Evolutionary conservation across 2,113 vertebrate genomes (phyloP).

Genomic region (Chrysochloris asiatica): DNA sequence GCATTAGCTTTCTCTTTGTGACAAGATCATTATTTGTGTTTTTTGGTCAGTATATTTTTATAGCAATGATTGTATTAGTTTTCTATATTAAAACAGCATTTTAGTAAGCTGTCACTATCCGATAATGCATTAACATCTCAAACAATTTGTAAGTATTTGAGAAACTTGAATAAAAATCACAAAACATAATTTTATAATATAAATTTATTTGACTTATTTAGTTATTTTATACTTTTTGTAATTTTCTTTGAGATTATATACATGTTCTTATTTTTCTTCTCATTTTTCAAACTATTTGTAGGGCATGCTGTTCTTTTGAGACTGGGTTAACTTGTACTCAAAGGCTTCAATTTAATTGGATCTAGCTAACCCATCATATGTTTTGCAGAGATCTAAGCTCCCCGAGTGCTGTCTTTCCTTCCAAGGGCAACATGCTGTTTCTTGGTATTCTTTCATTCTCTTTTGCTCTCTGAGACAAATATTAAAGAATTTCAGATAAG

Average conservation of each 20-base stretch:
- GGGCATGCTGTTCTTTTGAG: conserved; percentile 15
- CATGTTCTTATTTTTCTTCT: background rate
- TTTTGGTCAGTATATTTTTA: background rate
- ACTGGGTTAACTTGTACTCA: background rate
- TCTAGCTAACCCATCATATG: background rate
- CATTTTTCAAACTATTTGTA: background rate
- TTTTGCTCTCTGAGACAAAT: conserved; percentile 36
- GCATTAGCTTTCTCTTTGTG: background rate
- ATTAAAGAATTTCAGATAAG: conserved; percentile 30
- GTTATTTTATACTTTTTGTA: background rate
- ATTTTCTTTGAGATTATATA: background rate
- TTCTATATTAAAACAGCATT: background rate
- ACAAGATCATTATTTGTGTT: background rate
- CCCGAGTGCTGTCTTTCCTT: background rate
- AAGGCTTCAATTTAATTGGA: conserved; percentile 58
- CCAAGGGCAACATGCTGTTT: background rate
- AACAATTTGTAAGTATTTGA: background rate
- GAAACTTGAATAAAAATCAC: background rate
- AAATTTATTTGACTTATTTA: background rate
- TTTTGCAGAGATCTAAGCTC: conserved; percentile 2
- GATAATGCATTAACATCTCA: background rate
- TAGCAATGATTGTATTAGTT: rapidly evolving
- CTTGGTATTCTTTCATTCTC: conserved; percentile 1
- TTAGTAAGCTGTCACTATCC: background rate
- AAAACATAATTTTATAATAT: background rate